phyloP scores from a whole-genome alignment of 2,113 vertebrate species.

The Albula goreensis region DNA sequence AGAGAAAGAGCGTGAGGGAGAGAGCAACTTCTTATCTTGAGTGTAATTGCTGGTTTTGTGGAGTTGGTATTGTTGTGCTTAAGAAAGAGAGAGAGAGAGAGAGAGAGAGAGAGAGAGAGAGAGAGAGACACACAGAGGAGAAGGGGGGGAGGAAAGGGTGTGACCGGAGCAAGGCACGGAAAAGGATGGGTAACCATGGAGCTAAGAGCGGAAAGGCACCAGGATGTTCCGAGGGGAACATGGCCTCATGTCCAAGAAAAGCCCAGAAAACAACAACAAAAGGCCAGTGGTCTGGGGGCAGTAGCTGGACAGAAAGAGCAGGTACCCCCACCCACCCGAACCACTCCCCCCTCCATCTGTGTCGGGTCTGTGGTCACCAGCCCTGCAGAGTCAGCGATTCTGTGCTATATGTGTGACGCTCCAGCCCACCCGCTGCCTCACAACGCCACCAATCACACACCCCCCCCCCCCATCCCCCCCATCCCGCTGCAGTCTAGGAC shows the following conservation, averaged over 20 bases:
- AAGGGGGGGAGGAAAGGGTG: neutral
- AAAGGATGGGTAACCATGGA: neutral
- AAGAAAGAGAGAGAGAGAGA: neutral
- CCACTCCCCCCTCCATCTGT: neutral
- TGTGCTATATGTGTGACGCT: neutral
- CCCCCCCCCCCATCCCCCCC: too few relatives aligned
- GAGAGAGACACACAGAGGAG: neutral
- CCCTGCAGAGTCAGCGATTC: neutral
- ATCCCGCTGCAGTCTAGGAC: neutral
- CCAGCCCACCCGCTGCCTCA: constrained; percentile 15
- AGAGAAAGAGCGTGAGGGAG: neutral
- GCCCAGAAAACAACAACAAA: neutral
- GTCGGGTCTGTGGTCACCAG: neutral
- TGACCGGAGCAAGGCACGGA: neutral
- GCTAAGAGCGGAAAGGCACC: neutral
- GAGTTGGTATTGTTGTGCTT: too few relatives aligned
- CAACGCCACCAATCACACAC: constrained; percentile 15
- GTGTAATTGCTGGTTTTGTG: too few relatives aligned
- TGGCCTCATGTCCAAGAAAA: neutral
- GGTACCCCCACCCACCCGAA: neutral
- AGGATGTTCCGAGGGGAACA: neutral
- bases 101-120: neutral
- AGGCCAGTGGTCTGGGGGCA: neutral
- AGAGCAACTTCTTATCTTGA: neutral
- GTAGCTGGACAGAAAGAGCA: neutral